Evolutionary conservation across 2,113 vertebrate species (phyloP), one percentile per base, ranked within the genome.

Genomic region (Ceyx melanurus): DNA sequence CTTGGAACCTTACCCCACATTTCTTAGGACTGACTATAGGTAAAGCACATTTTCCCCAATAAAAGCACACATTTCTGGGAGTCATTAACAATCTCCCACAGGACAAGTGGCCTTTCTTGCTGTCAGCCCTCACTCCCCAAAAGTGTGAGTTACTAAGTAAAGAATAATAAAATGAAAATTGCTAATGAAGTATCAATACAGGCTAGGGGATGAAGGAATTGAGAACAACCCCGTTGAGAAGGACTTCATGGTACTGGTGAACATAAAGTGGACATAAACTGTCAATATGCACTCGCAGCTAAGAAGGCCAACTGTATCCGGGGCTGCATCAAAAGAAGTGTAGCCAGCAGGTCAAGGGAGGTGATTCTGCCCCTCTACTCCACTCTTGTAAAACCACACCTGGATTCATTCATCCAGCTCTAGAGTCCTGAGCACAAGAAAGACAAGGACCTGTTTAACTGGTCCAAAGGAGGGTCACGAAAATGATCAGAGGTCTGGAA

Each of bases 1-100:
- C 95, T 74, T 86, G 95, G 95, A 96, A 96, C 68, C 90, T 97
- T 67, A 90, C 92, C 96, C 82, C 73, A 77, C 73, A 95, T 97
- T 97, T 95, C 91, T 90, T 82, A 92, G 92, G 92, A 94, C 77
- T 91, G 77, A 89, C 94, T 97, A 66, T 31, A 94, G 93, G 92
- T 87, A 95, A 94, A 88, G 61, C 60, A 68, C 35, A 85, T 97
- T 89, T 93, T 72, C 73, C 60, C 78, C 90, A 92, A 25, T 91
- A 89, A 74, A 51, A 87, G 78, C 48, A 65, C 70, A 89, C 48
- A 72, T 86, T 94, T 93, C 76, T 81, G 66, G 67, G 80, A 91
- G 71, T 85, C 77, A 57, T 70, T 90, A 95, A 65, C 40, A 87
- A 84, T 60, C 51, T 92, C 58, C 79, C 46, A 50, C 48, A 90